These are phyloP conservation scores for Drosophila elegans DNA, from an alignment of 1,140 invertebrate species.

Conservation along the genomic window DNA sequence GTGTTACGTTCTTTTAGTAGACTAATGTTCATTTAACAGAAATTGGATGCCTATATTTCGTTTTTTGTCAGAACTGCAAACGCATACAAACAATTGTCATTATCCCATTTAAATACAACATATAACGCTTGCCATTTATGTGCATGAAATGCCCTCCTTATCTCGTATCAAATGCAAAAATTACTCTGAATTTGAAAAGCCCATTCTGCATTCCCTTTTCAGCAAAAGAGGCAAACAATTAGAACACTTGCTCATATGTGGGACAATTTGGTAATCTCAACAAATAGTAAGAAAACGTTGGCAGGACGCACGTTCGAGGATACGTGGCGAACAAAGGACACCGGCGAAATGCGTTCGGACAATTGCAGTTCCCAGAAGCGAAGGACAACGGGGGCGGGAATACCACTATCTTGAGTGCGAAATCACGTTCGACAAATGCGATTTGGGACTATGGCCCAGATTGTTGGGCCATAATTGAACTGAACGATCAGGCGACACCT, in stretches of 20 bases:
- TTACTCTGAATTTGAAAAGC: slow-evolving; percentile 15
- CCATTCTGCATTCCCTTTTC: background rate
- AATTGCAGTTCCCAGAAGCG: slow-evolving; percentile 56
- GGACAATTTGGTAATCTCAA: slow-evolving; percentile 37
- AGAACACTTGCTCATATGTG: slow-evolving; percentile 20
- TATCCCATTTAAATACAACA: background rate
- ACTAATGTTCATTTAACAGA: too few species aligned
- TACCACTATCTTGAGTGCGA: slow-evolving; percentile 66
- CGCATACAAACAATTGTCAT: slow-evolving; percentile 1
- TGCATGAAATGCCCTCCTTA: background rate
- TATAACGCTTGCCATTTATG: background rate
- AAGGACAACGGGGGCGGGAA: slow-evolving; percentile 21
- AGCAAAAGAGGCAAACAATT: slow-evolving; percentile 19
- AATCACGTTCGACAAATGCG: slow-evolving; percentile 64
- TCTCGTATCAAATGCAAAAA: slow-evolving; percentile 15
- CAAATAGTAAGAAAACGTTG: slow-evolving; percentile 1
- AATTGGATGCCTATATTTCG: too few species aligned
- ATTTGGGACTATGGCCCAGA: slow-evolving; percentile 11
- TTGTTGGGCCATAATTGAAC: slow-evolving; percentile 53
- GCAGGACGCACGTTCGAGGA: slow-evolving; percentile 32
- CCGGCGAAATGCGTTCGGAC: slow-evolving; percentile 19
- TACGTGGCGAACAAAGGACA: slow-evolving; percentile 56
- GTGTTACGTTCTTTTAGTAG: too few species aligned
- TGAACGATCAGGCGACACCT: slow-evolving; percentile 24
- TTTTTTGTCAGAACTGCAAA: background rate